Base-by-base conservation (phyloP, 2,797 vertebrate genomes). In the Pangasius mekongensis region DNA sequence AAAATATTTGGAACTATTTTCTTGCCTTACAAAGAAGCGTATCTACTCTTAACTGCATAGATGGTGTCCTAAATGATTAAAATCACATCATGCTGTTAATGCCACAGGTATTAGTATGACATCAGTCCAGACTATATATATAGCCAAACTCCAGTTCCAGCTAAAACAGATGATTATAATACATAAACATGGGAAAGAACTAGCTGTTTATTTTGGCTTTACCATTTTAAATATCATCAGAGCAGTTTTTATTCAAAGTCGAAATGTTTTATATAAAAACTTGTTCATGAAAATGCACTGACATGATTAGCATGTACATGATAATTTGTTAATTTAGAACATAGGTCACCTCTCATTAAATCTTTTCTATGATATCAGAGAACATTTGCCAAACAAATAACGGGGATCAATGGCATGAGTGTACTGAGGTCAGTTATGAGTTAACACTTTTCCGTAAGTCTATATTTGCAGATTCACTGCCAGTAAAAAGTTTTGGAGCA, bases 91-190 rank as follows among this genome's bases (percentile, higher is more conserved):
- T 86, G 43, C 84, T 83, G 64, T 86, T 86, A 83, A 62, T 62
- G 54, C 76, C 60, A 22, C 58, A 86, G 66, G 78, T 86, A 85
- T 88, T 80, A 87, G 85, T 30, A 83, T 81, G 83, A 82, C 73
- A 58, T 81, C 84, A 86, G 22, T 54, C 77, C 49, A 6, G 67
- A 83, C 33, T 36, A 58, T 88, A 88, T 73, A 85, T 69, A 71
- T 60, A 85, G 74, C 49, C 52, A 60, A 74, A 56, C 66, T 64
- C 43, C 30, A n/a, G 58, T 66, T 80, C 74, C 64, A 69, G 74
- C 36, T 88, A 80, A 78, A 62, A 60, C n/a, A 80, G 30, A 62
- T 43, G 60, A 85, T 80, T 52, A 67, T 24, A 54, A 67, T 52
- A 33, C 43, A 20, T 66, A 52, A 76, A 83, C 81, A 83, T 3